Conservation (phyloP, 2,797 vertebrate species). For the Rousettus madagascariensis region DNA sequence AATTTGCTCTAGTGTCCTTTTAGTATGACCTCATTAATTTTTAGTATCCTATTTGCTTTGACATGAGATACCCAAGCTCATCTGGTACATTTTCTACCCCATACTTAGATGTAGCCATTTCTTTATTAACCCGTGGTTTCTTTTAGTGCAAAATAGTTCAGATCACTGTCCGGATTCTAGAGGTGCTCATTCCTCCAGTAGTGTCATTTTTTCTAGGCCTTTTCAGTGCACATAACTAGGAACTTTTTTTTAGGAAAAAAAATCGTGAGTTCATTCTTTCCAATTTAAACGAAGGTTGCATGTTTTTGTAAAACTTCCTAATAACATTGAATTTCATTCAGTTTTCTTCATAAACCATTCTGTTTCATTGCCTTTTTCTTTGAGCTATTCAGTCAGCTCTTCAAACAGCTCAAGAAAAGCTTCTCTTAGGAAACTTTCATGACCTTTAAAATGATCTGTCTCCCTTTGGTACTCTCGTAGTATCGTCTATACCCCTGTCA, state of each 20-base stretch:
- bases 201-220: constrained; percentile 19
- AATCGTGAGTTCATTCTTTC: constrained; percentile 18
- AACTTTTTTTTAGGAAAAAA: background rate
- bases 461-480: background rate
- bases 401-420: background rate
- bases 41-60: constrained; percentile 34
- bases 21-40: background rate
- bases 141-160: background rate
- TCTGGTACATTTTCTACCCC: background rate
- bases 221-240: background rate
- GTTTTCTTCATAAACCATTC: background rate
- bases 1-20: background rate
- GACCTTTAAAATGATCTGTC: background rate
- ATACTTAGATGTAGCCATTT: background rate
- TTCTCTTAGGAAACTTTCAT: background rate
- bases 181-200: background rate
- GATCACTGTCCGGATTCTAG: background rate
- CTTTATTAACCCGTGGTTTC: background rate
- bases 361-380: background rate
- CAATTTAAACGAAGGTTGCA: background rate
- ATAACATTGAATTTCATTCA: background rate
- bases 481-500: background rate
- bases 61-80: background rate
- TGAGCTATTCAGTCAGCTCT: background rate
- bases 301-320: constrained; percentile 1